These are phyloP conservation scores for Calypte anna DNA, from an alignment of 2,113 vertebrate species.

Conservation along the genomic window DNA sequence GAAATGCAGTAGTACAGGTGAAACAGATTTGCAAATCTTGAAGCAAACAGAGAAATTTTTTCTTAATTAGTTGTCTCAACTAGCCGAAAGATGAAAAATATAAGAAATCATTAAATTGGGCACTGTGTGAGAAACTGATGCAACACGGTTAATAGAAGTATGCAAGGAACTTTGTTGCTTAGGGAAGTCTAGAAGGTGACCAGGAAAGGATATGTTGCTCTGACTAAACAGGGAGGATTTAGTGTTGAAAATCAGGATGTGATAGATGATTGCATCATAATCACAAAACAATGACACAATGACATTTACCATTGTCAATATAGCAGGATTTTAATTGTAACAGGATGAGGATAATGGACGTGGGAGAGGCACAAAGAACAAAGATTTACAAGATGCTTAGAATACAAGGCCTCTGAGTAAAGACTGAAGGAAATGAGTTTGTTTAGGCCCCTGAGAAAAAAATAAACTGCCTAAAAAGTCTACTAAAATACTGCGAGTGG, in stretches of 20 bases:
- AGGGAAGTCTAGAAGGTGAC: background rate
- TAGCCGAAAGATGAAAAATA: background rate
- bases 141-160: background rate
- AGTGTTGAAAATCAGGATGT: background rate
- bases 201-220: background rate
- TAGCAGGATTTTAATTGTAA: background rate
- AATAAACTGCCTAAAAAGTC: background rate
- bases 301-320: background rate
- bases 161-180: background rate
- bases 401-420: background rate
- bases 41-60: background rate
- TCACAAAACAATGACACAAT: background rate
- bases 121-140: background rate
- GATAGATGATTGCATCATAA: background rate
- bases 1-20: background rate
- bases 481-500: background rate
- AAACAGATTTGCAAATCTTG: background rate
- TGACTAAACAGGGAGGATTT: background rate
- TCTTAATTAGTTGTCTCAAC: background rate
- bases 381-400: background rate
- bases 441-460: background rate
- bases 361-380: background rate
- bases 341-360: background rate
- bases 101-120: background rate
- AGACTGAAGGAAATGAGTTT: background rate